Base-by-base conservation (phyloP, 1,140 invertebrate genomes). In the Euura lappo region DNA sequence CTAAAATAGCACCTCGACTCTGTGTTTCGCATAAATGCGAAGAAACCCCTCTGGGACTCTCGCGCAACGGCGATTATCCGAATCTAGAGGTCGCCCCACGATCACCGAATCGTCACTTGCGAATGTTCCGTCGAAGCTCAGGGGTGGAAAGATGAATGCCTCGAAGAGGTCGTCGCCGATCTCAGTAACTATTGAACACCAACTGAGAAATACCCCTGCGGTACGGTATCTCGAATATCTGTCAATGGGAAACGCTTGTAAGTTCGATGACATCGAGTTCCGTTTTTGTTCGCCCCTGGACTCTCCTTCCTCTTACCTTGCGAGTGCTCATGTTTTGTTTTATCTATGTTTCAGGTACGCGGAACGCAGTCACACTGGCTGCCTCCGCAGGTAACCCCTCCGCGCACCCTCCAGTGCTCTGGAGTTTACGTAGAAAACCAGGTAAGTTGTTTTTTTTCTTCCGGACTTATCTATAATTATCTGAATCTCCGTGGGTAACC, bases 371-470 rank as follows among this genome's bases (percentile, higher is more conserved):
- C 90, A 93, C 92, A 87, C 92, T 94, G 93, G 92, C 91, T 86
- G 87, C 89, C 81, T 91, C 92, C 80, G 88, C 90, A 75, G 91
- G 92, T 87, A 93, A 92, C 87, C 81, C 81, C 76, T 80, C 84
- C 78, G 92, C 93, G 85, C 92, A 92, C 85, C 93, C 92, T 87
- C 93, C 93, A 79, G 93, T 94, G 84, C 90, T 93, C 85, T 94
- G 93, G 93, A 90, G 91, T 71, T 90, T 92, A 82, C 90, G 93
- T 79, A 90, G 93, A 79, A 93, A 93, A 88, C 91, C 91, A 88
- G 93, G 93, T 93, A 88, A 91, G 91, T 90, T 60, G n/a, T 6
- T 3, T 11, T 60, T 28, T n/a, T n/a, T n/a, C n/a, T n/a, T n/a
- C n/a, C n/a, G n/a, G n/a, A n/a, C n/a, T n/a, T n/a, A n/a, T n/a